These are phyloP conservation scores for Pandemis cinnamomeana DNA, from an alignment of 2,888 invertebrate species.

Conservation along the genomic window DNA sequence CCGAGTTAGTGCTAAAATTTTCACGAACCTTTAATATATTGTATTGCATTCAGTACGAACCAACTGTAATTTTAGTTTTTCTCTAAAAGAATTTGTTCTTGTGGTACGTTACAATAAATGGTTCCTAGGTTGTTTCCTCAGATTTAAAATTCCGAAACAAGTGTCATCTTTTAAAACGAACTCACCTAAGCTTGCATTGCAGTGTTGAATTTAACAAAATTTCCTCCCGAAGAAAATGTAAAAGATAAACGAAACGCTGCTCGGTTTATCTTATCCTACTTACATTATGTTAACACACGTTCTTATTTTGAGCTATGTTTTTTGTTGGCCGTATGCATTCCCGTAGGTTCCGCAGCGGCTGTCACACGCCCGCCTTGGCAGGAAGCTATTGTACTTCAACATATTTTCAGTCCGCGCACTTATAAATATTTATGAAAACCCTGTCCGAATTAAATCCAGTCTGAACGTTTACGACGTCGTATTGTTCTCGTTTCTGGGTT, in stretches of 20 bases:
- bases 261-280: constrained; percentile 41
- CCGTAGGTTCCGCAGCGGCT: constrained; percentile 59
- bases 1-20: too few relatives aligned
- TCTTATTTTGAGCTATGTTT: constrained; percentile 58
- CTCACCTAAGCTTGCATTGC: neutral
- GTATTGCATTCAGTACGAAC: too few relatives aligned
- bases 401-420: constrained; percentile 56
- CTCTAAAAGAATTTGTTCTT: too few relatives aligned
- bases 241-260: constrained; percentile 16
- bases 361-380: constrained; percentile 55
- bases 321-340: constrained; percentile 49
- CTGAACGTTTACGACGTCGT: constrained; percentile 60
- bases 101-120: too few relatives aligned
- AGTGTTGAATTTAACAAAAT: constrained; percentile 9
- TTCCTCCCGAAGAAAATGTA: constrained; percentile 20
- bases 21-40: too few relatives aligned
- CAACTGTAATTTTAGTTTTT: too few relatives aligned
- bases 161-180: neutral
- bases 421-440: constrained; percentile 71
- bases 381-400: constrained; percentile 58
- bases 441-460: constrained; percentile 67
- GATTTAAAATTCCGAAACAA: neutral
- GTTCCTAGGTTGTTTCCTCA: neutral
- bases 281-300: constrained; percentile 57
- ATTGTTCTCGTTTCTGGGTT: constrained; percentile 43